These are phyloP conservation scores for Papilio helenus DNA, from an alignment of 1,140 invertebrate species.

Conservation along the genomic window DNA sequence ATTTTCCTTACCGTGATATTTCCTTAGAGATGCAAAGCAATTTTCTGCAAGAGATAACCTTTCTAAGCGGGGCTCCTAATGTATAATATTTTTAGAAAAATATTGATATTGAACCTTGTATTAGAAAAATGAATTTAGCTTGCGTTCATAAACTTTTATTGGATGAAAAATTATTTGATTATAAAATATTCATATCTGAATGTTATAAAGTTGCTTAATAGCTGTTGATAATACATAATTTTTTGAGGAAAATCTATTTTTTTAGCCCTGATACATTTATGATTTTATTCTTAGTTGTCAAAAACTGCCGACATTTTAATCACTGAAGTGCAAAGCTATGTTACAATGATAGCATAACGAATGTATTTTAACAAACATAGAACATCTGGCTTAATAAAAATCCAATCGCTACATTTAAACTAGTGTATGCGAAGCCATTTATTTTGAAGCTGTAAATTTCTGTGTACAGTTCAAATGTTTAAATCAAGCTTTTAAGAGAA, in stretches of 20 bases:
- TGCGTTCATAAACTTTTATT: constrained; percentile 23
- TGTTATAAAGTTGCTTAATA: not conserved
- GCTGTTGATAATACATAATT: not conserved
- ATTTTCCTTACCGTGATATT: constrained; percentile 64
- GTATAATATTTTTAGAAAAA: constrained; percentile 51
- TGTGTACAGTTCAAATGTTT: constrained; percentile 51
- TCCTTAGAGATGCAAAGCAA: constrained; percentile 76
- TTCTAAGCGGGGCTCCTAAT: constrained; percentile 60
- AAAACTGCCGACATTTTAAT: not conserved
- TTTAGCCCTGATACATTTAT: too few species aligned
- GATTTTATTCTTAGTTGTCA: not conserved
- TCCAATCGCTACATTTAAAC: constrained; percentile 49
- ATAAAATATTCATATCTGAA: not conserved
- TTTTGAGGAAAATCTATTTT: too few species aligned
- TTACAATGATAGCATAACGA: not conserved
- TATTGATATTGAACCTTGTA: constrained; percentile 37
- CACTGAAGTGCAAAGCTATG: constrained; percentile 4
- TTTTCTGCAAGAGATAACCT: constrained; percentile 73
- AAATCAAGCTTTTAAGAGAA: constrained; percentile 56
- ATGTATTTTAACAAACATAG: constrained; percentile 34
- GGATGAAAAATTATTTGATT: not conserved
- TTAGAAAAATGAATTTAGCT: constrained; percentile 31
- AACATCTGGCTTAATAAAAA: constrained; percentile 55
- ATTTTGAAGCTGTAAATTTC: constrained; percentile 43
- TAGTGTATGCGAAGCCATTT: constrained; percentile 49